Evolutionary conservation across 2,888 invertebrate genomes (phyloP).

Genomic region (Aphelenchoides bicaudatus): DNA sequence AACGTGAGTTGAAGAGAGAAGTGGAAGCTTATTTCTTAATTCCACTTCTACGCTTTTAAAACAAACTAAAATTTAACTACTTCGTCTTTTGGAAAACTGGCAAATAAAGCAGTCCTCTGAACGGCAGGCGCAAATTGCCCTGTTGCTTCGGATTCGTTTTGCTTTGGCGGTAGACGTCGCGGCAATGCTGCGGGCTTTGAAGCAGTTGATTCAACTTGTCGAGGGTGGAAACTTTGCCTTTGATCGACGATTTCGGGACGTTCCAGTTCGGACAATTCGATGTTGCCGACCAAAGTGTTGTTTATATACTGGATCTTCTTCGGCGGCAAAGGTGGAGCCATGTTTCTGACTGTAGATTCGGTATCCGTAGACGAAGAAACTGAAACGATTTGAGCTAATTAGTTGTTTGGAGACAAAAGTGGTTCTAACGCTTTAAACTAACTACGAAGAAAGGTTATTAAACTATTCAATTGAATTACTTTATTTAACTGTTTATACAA

Average conservation of each 20-base stretch:
- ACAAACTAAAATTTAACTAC: conserved; percentile 36
- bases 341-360: conserved; percentile 23
- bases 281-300: conserved; percentile 17
- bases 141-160: no score
- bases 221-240: conserved; percentile 21
- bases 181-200: conserved; percentile 20
- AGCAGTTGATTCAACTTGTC: conserved; percentile 9
- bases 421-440: neutral
- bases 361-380: conserved; percentile 26
- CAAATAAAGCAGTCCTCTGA: conserved; percentile 29
- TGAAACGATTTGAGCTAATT: neutral
- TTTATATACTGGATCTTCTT: conserved; percentile 25
- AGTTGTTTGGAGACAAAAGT: neutral
- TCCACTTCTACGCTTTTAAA: no score
- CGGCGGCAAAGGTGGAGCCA: neutral
- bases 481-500: no score
- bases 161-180: neutral
- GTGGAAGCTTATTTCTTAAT: no score
- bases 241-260: conserved; percentile 2
- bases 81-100: conserved; percentile 32
- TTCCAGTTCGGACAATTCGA: conserved; percentile 1
- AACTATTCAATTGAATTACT: no score
- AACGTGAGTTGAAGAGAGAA: no score
- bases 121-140: conserved; percentile 26
- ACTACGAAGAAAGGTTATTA: no score